Base-by-base conservation (phyloP, 2,113 vertebrate genomes). In the Arvicanthis niloticus region DNA sequence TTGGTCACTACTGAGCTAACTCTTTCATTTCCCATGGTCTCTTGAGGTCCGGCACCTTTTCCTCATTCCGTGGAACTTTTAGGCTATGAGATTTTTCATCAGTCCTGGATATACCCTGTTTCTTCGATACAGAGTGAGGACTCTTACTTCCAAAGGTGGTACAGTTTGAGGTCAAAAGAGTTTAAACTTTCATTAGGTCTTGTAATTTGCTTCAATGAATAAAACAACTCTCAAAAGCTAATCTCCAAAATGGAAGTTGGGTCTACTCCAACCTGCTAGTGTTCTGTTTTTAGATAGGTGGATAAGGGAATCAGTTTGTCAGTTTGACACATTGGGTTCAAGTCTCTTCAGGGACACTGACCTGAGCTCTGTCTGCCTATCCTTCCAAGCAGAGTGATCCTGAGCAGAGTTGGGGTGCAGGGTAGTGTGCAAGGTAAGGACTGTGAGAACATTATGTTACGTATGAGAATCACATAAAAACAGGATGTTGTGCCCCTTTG, bases 391-490 rank as follows among this genome's bases (percentile, higher is more conserved):
- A 70, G 48, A 91, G 12, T 19, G 24, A 31, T 22, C 1, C 4
- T 4, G 31, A 21, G 53, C 53, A 62, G 42, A 56, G 19, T 34
- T 48, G 68, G 29, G 4, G 22, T 1, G 13, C 22, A 4, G 45
- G 7, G 0, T 15, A 60, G 0, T 1, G 40, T 51, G 5, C 11
- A 15, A n/a, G 12, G 19, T 13, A 11, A 40, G 31, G 58, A 42
- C 48, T 5, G 77, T 72, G 10, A 67, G 5, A 34, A 15, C 24
- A 4, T 9, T 73, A 45, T 1, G 1, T 60, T 84, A n/a, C 40
- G 10, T 13, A 3, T 5, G 19, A 45, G 29, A 45, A 21, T 45
- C 51, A 37, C 15, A 45, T 2, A 10, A 31, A 60, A 88, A 31
- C 17, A 40, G 19, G 26, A 15, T 12, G 17, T 7, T 13, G 60